Evolutionary conservation across 2,113 vertebrate species (phyloP), one percentile per base, ranked within the genome.

Genomic region (Ramphastos sulfuratus): DNA sequence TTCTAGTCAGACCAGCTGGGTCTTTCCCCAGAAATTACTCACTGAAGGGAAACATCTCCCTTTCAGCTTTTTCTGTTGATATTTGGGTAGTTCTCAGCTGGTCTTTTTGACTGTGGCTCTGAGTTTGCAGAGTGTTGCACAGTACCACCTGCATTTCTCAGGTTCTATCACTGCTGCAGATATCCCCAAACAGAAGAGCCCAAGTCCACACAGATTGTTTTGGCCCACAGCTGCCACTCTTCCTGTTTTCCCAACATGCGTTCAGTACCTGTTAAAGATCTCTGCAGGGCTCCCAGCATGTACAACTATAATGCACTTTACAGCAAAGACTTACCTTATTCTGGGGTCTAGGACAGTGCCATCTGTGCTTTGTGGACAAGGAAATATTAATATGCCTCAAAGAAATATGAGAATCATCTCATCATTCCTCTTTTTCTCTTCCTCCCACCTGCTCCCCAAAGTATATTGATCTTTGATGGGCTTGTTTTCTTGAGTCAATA

Each of bases 351-450:
- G 44, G 54, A 70, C 44, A 77, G 78, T 23, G 69, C 66, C 74
- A 72, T 93, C 92, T 93, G 35, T 82, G 70, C 82, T 97, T 81
- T 92, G 82, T 91, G 92, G 84, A 85, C 66, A 90, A 94, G 64
- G 82, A 92, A 85, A 74, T 90, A 93, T 56, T 67, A 91, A 85
- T 64, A 72, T 10, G 11, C 54, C 31, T 64, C 33, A 6, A 66
- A 85, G 54, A 71, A 77, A 73, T 59, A 48, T 1, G 31, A 52
- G 82, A 70, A 71, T 94, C 52, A 27, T 71, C 52, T 90, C 54
- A 24, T 37, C 56, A 71, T 90, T 81, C 67, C 35, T 93, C 56
- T 60, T 92, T 60, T 33, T 85, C 75, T 71, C 61, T 90, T 83
- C 73, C 60, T 90, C 80, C 69, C 50, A 60, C 28, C 23, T 48